Percentiles rank a stretch among this genome's conserved stretches.
These are phyloP conservation scores for Trematomus loennbergii DNA, from an alignment of 2,113 vertebrate genomes.

Conservation along the genomic window DNA sequence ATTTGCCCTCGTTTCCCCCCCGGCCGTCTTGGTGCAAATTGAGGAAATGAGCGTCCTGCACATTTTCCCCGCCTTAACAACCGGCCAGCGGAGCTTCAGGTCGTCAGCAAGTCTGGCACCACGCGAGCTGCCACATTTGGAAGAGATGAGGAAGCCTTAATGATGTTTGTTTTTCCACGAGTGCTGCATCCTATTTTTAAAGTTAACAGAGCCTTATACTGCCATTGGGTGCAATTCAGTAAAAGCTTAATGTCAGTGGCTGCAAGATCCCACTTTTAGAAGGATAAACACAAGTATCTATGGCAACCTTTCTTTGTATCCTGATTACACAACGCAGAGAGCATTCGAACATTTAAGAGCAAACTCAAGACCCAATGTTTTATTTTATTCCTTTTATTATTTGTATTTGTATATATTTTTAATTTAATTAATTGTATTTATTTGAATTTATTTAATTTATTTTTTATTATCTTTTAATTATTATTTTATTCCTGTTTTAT, in stretches of 20 bases:
- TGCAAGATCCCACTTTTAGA: conserved; percentile 35
- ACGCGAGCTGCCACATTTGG: conserved; percentile 55
- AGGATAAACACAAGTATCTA: conserved; percentile 56
- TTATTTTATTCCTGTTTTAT: no score
- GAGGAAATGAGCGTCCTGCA: conserved; percentile 68
- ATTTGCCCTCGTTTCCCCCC: conserved; percentile 20
- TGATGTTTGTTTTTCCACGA: conserved; percentile 58
- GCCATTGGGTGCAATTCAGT: conserved; percentile 8
- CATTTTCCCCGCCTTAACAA: conserved; percentile 50
- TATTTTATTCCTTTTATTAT: no score
- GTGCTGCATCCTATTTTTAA: conserved; percentile 23
- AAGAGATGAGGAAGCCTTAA: conserved; percentile 43
- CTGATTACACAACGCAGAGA: no score
- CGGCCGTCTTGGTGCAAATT: conserved; percentile 42
- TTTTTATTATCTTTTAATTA: no score
- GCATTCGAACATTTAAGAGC: no score
- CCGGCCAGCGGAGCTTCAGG: conserved; percentile 53
- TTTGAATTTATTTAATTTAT: no score
- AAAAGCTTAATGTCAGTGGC: conserved; percentile 5
- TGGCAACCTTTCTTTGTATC: conserved; percentile 29
- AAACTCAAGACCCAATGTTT: no score
- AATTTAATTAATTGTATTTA: no score
- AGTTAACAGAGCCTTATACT: conserved; percentile 1
- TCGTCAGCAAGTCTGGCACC: conserved; percentile 70
- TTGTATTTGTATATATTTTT: no score